phyloP scores from a whole-genome alignment of 2,888 invertebrate species.

The Crepidodera aurea region DNA sequence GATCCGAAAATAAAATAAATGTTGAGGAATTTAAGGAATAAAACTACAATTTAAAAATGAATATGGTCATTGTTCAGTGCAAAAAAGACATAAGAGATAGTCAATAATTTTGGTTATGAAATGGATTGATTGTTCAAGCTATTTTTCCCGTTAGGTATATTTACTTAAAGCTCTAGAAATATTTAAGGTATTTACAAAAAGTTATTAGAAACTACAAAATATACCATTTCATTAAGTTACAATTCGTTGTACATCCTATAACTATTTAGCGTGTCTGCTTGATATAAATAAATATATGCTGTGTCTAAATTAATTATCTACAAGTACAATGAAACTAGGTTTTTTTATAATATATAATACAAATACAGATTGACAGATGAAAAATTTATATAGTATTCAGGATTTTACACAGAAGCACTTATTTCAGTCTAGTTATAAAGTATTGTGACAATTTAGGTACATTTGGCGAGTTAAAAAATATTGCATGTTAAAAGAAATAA shows the following conservation, averaged over 20 bases:
- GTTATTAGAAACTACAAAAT: slow-evolving; percentile 3
- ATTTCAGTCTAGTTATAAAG: slow-evolving; percentile 23
- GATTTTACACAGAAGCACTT: slow-evolving; percentile 3
- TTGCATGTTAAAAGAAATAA: background rate
- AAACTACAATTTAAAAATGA: slow-evolving; percentile 22
- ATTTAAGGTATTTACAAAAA: slow-evolving; percentile 9
- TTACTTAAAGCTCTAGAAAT: slow-evolving; percentile 20
- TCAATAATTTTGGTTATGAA: slow-evolving; percentile 23
- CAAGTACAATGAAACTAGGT: slow-evolving; percentile 5
- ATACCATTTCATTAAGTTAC: slow-evolving; percentile 9
- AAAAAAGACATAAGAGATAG: slow-evolving; percentile 25
- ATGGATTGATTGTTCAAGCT: slow-evolving; percentile 30
- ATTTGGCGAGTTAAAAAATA: slow-evolving; percentile 14
- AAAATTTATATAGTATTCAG: slow-evolving; percentile 1
- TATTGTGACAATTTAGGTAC: slow-evolving; percentile 24
- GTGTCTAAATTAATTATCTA: slow-evolving; percentile 16
- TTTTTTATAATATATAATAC: slow-evolving; percentile 3
- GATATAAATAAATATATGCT: slow-evolving; percentile 17
- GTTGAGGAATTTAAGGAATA: no score
- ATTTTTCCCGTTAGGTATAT: slow-evolving; percentile 24
- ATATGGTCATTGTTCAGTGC: slow-evolving; percentile 27
- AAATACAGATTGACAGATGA: background rate
- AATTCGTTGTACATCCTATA: slow-evolving; percentile 7
- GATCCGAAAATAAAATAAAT: no score
- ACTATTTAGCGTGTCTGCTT: slow-evolving; percentile 13